A percentile compares a stretch with the other conserved stretches of the same genome.
phyloP scores from a whole-genome alignment of 2,113 vertebrate genomes.

The Pelvicachromis taeniatus region DNA sequence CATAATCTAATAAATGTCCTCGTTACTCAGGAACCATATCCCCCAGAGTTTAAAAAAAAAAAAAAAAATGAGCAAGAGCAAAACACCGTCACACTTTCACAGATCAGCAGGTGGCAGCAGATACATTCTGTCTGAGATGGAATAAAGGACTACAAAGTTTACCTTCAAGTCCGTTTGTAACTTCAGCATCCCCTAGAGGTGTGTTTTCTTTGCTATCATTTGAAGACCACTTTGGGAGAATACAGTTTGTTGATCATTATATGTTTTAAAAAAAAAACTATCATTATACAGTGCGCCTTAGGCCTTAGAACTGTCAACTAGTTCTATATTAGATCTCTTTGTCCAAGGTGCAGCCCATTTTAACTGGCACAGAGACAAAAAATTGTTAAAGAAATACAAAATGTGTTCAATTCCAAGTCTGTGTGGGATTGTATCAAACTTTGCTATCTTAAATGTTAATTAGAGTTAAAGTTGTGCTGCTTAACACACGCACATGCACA shows the following conservation, averaged over 20 bases:
- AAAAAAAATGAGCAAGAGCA: neutral
- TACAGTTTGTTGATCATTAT: neutral
- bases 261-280: neutral
- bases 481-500: neutral
- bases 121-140: neutral
- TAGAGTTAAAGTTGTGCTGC: neutral
- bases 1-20: neutral
- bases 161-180: neutral
- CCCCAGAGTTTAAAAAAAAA: neutral
- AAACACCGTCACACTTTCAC: neutral
- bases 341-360: neutral
- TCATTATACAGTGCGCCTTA: neutral
- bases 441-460: neutral
- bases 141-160: neutral
- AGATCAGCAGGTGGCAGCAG: conserved; percentile 41
- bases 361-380: neutral
- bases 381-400: neutral
- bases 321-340: neutral
- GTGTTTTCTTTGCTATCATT: neutral
- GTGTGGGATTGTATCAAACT: neutral
- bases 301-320: neutral
- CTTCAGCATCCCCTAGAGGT: neutral
- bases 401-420: neutral
- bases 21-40: neutral
- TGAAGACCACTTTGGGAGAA: neutral